Conservation (phyloP, 1,140 invertebrate genomes). For the Cylas formicarius region DNA sequence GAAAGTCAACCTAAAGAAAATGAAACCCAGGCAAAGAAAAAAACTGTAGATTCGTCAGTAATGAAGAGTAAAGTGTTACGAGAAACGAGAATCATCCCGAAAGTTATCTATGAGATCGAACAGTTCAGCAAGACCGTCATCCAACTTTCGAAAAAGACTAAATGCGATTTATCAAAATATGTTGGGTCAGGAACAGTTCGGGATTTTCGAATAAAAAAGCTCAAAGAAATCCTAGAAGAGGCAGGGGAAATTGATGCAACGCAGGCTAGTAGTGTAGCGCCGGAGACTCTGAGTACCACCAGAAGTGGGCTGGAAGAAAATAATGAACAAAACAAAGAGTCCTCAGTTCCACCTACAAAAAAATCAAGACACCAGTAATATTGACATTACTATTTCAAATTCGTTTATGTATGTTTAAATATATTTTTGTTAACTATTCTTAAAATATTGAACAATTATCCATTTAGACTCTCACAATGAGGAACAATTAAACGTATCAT, state of each 20-base stretch:
- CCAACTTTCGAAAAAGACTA: slow-evolving; percentile 50
- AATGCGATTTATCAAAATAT: slow-evolving; percentile 47
- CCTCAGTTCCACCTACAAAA: slow-evolving; percentile 11
- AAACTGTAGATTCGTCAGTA: slow-evolving; percentile 38
- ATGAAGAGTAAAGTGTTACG: slow-evolving; percentile 51
- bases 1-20: slow-evolving; percentile 41
- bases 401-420: no score
- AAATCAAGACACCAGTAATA: no score
- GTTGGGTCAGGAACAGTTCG: slow-evolving; percentile 49
- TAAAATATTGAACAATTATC: no score
- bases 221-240: slow-evolving; percentile 45
- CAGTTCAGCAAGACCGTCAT: slow-evolving; percentile 53
- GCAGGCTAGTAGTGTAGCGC: background rate
- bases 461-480: no score
- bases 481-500: no score
- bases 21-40: slow-evolving; percentile 30
- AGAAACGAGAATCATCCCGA: slow-evolving; percentile 52
- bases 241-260: slow-evolving; percentile 31
- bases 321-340: slow-evolving; percentile 8
- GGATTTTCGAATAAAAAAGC: slow-evolving; percentile 48
- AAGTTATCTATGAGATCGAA: slow-evolving; percentile 52
- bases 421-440: no score
- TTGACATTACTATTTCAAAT: no score
- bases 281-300: background rate
- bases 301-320: slow-evolving; percentile 3